These are phyloP conservation scores for Poeciliopsis paucimaculata DNA, from an alignment of 2,797 vertebrate species.

Conservation along the genomic window DNA sequence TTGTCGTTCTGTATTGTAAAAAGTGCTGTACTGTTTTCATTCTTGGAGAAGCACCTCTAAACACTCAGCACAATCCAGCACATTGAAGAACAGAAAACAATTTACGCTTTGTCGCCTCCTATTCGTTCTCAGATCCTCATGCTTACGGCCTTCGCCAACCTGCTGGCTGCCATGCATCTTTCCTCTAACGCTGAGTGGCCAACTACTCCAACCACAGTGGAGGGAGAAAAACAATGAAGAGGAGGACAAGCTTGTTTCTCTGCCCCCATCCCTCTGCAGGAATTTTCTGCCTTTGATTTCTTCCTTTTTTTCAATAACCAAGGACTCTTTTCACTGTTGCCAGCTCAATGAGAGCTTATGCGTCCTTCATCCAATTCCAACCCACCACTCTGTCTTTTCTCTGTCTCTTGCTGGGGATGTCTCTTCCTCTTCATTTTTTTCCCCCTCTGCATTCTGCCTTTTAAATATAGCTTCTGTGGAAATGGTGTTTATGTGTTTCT, in stretches of 20 bases:
- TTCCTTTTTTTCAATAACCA: slow-evolving; percentile 74
- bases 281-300: slow-evolving; percentile 77
- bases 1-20: slow-evolving; percentile 22
- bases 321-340: slow-evolving; percentile 73
- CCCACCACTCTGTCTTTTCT: slow-evolving; percentile 53
- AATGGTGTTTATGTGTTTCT: slow-evolving; percentile 62
- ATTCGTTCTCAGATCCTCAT: slow-evolving; percentile 60
- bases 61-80: slow-evolving; percentile 55
- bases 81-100: slow-evolving; percentile 54
- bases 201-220: slow-evolving; percentile 57
- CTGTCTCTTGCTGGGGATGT: slow-evolving; percentile 42
- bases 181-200: slow-evolving; percentile 61
- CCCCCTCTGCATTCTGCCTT: slow-evolving; percentile 42
- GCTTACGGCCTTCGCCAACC: slow-evolving; percentile 64
- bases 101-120: slow-evolving; percentile 68
- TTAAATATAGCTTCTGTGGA: slow-evolving; percentile 69
- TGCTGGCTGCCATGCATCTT: slow-evolving; percentile 65
- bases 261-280: slow-evolving; percentile 66
- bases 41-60: slow-evolving; percentile 28
- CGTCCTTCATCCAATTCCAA: slow-evolving; percentile 75
- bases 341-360: slow-evolving; percentile 73
- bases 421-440: slow-evolving; percentile 55
- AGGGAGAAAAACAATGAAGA: slow-evolving; percentile 53
- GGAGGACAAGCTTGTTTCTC: slow-evolving; percentile 68
- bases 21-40: slow-evolving; percentile 22